Percentiles rank a stretch among this genome's conserved stretches.
Conservation (phyloP, 2,113 vertebrate genomes). For the Pleuronectes platessa region DNA sequence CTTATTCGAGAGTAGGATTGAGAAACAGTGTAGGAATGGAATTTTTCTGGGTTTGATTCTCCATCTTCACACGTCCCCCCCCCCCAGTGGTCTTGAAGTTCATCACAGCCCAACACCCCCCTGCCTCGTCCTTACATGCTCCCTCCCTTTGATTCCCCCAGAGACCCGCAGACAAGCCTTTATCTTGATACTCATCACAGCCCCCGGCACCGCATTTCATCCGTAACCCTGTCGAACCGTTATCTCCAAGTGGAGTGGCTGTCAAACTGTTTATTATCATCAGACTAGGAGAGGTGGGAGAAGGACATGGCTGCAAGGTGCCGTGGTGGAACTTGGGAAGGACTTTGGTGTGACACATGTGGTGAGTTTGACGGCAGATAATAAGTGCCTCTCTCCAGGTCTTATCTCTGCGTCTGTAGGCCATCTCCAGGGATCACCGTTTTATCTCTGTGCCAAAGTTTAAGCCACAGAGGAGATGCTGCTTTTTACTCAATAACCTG, state of each 20-base stretch:
- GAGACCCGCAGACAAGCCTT: conserved; percentile 53
- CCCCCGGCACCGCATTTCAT: conserved; percentile 32
- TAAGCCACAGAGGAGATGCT: conserved; percentile 17
- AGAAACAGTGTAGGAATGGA: conserved; percentile 8
- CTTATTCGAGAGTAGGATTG: neutral
- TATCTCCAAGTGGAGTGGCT: neutral
- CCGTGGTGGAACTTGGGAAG: conserved; percentile 43
- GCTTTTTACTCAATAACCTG: conserved; percentile 23
- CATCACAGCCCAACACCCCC: conserved; percentile 23
- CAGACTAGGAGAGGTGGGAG: conserved; percentile 48
- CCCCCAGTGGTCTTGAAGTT: conserved; percentile 28
- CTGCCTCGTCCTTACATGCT: conserved; percentile 8
- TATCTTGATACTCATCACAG: conserved; percentile 72
- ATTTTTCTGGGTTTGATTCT: conserved; percentile 29
- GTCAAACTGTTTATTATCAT: conserved; percentile 65
- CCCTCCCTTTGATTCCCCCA: conserved; percentile 23
- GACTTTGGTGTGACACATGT: conserved; percentile 26
- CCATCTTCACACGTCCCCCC: conserved; percentile 19
- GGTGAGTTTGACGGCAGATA: conserved; percentile 51
- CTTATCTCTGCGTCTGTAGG: conserved; percentile 46
- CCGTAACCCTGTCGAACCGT: neutral
- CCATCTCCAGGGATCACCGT: conserved; percentile 20
- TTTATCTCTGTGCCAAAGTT: conserved; percentile 39
- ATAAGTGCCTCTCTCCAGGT: conserved; percentile 44
- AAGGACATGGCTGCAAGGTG: conserved; percentile 43